Percentiles rank a stretch among this genome's conserved stretches.
These are phyloP conservation scores for Hystrix brachyura DNA, from an alignment of 2,113 vertebrate species.

Conservation along the genomic window DNA sequence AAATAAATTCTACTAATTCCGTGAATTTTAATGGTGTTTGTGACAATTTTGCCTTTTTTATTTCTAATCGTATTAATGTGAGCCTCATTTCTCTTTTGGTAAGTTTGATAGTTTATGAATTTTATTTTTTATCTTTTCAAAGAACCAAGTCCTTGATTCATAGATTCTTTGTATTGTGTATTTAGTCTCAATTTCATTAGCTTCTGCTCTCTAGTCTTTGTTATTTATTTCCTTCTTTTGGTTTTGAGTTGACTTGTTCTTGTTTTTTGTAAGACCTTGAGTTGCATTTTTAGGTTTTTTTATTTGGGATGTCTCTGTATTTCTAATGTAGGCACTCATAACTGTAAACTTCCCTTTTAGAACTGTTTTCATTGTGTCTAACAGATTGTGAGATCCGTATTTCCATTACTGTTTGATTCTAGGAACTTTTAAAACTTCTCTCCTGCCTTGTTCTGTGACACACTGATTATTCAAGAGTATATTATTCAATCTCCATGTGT, in stretches of 20 bases:
- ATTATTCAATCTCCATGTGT: not conserved
- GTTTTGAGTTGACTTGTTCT: not conserved
- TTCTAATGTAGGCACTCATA: not conserved
- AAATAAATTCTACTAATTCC: not conserved
- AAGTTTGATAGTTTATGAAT: not conserved
- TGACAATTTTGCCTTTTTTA: not conserved
- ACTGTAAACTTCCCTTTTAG: not conserved
- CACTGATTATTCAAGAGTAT: not conserved
- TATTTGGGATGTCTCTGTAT: not conserved
- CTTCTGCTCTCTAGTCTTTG: not conserved
- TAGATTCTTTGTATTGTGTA: not conserved
- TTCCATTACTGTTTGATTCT: not conserved
- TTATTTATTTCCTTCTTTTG: not conserved
- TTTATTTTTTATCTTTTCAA: not conserved
- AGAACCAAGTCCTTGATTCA: not conserved
- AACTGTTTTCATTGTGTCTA: not conserved
- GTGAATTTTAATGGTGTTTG: not conserved
- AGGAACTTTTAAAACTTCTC: not conserved
- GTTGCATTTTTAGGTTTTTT: not conserved
- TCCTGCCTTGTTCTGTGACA: not conserved
- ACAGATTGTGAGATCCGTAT: not conserved
- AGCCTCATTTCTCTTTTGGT: not conserved
- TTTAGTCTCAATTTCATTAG: not conserved
- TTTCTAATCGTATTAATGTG: not conserved
- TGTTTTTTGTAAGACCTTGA: not conserved